Percentiles rank a stretch among this genome's conserved stretches.
phyloP scores from a whole-genome alignment of 2,113 vertebrate genomes.

The Pholis gunnellus region DNA sequence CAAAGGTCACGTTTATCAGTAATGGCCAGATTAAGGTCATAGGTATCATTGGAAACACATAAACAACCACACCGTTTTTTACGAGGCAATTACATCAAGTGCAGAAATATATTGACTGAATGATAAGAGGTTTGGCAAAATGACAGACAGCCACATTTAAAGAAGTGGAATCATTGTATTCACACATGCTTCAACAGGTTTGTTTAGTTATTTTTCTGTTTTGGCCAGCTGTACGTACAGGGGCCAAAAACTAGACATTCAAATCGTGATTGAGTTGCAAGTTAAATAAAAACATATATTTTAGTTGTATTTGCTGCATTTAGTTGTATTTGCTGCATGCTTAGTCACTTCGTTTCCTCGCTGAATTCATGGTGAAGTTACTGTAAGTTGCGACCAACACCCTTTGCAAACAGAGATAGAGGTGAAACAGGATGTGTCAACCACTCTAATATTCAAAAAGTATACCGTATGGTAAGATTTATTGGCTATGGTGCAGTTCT shows the following conservation, averaged over 20 bases:
- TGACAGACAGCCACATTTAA: neutral
- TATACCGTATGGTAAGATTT: neutral
- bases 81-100: neutral
- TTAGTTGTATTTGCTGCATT: neutral
- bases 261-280: neutral
- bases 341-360: neutral
- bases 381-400: constrained; percentile 8
- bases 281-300: neutral
- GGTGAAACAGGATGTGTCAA: constrained; percentile 14
- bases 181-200: neutral
- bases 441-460: neutral
- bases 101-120: neutral
- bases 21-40: constrained; percentile 30
- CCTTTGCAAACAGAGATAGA: constrained; percentile 46
- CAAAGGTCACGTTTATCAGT: constrained; percentile 58
- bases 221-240: neutral
- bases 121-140: constrained; percentile 16
- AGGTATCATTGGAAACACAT: constrained; percentile 7
- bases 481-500: neutral
- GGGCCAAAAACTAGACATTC: neutral
- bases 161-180: neutral
- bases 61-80: neutral
- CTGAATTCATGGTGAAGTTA: neutral
- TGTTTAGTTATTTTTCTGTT: neutral
- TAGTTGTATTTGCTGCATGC: neutral